Percentiles rank a stretch among this genome's conserved stretches.
Evolutionary conservation across 2,113 vertebrate species (phyloP).

Genomic region (Circaetus gallicus): DNA sequence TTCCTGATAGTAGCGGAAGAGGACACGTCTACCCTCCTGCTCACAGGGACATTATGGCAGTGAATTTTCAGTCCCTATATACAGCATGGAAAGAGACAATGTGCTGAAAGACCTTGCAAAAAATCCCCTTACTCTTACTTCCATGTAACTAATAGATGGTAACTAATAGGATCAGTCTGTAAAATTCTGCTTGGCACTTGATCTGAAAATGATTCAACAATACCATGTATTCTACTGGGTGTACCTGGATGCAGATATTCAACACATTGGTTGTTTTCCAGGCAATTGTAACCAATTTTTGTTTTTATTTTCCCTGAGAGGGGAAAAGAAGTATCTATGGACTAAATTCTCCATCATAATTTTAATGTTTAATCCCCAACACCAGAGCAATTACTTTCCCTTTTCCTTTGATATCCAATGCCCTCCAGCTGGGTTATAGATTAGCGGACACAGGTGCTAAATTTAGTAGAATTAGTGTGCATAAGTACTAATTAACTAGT

Average conservation of each 20-base stretch:
- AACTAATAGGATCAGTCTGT: background rate
- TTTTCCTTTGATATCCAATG: background rate
- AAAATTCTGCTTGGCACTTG: background rate
- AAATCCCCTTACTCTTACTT: background rate
- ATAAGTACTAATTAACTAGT: background rate
- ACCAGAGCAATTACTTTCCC: background rate
- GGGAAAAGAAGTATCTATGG: background rate
- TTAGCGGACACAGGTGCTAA: background rate
- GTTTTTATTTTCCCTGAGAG: background rate
- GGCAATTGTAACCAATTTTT: background rate
- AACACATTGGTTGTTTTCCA: background rate
- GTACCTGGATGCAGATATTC: background rate
- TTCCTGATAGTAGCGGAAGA: background rate
- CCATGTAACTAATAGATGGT: background rate
- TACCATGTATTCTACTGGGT: background rate
- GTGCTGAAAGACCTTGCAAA: background rate
- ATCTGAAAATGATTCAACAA: background rate
- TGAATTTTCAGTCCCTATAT: background rate
- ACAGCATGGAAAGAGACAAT: background rate
- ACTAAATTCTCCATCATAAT: background rate
- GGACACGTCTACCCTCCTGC: background rate
- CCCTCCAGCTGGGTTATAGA: background rate
- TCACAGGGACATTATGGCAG: background rate
- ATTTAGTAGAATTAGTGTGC: slow-evolving; percentile 1
- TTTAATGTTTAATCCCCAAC: background rate